Conservation (phyloP, 2,797 vertebrate genomes). For the Amblyraja radiata region DNA sequence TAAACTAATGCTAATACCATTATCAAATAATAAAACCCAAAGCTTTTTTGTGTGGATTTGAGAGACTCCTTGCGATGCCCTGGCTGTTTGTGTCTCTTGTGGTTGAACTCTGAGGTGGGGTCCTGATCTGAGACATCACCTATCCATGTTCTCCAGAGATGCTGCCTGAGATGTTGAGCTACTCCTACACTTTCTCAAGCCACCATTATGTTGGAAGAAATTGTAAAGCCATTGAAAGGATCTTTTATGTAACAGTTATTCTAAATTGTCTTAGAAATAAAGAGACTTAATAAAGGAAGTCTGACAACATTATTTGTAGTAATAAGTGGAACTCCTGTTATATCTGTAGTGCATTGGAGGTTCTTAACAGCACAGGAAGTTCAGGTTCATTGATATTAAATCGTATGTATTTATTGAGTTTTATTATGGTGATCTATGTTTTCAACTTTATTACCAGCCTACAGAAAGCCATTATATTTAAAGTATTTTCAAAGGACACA, state of each 20-base stretch:
- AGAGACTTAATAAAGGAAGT: neutral
- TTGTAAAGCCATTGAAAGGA: neutral
- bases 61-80: too few species aligned
- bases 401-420: neutral
- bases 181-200: too few species aligned
- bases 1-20: too few species aligned
- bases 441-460: neutral
- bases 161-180: too few species aligned
- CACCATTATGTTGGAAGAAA: neutral
- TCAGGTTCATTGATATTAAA: neutral
- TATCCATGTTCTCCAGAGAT: too few species aligned
- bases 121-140: too few species aligned
- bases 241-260: neutral
- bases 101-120: too few species aligned
- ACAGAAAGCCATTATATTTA: neutral
- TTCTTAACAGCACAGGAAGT: neutral
- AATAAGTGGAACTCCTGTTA: neutral
- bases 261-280: neutral
- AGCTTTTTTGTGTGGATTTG: too few species aligned
- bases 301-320: neutral
- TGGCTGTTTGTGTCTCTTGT: too few species aligned
- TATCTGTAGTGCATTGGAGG: neutral
- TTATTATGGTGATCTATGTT: neutral
- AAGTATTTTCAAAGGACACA: neutral
- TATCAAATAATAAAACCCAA: too few species aligned